Evolutionary conservation across 2,797 vertebrate species (phyloP).

Genomic region (Poecilia velifera): DNA sequence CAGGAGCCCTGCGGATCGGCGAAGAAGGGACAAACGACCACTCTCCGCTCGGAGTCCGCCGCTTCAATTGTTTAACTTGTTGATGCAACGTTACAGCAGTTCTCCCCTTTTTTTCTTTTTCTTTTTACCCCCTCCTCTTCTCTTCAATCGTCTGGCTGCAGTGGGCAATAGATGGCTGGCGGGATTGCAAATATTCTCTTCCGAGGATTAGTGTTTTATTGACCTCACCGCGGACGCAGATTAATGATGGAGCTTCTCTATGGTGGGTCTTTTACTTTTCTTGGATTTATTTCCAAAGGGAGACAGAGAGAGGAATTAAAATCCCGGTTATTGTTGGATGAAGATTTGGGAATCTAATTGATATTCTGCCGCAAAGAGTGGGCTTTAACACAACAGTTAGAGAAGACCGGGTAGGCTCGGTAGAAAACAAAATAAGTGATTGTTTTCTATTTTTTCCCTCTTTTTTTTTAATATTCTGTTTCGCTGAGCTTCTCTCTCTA

Average conservation of each 20-base stretch:
- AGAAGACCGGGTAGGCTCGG: background rate
- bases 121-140: background rate
- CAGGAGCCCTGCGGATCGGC: slow-evolving; percentile 55
- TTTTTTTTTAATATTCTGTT: slow-evolving; percentile 20
- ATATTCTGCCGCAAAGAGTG: slow-evolving; percentile 73
- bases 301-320: background rate
- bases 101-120: slow-evolving; percentile 14
- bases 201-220: slow-evolving; percentile 51
- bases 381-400: slow-evolving; percentile 58
- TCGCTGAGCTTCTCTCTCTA: slow-evolving; percentile 43
- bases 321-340: slow-evolving; percentile 30
- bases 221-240: slow-evolving; percentile 67
- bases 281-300: slow-evolving; percentile 20
- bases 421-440: background rate
- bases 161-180: slow-evolving; percentile 69
- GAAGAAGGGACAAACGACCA: slow-evolving; percentile 47
- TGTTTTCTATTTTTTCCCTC: background rate
- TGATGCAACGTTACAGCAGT: slow-evolving; percentile 71
- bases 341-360: slow-evolving; percentile 50
- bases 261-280: slow-evolving; percentile 61
- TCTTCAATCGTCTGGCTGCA: slow-evolving; percentile 54
- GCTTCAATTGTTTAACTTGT: slow-evolving; percentile 80
- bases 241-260: slow-evolving; percentile 62
- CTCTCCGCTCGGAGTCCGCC: slow-evolving; percentile 57
- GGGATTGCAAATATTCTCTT: slow-evolving; percentile 61